Evolutionary conservation across 2,888 invertebrate genomes (phyloP), one percentile per base, ranked within the genome.

Genomic region (Drosophila ezoana): DNA sequence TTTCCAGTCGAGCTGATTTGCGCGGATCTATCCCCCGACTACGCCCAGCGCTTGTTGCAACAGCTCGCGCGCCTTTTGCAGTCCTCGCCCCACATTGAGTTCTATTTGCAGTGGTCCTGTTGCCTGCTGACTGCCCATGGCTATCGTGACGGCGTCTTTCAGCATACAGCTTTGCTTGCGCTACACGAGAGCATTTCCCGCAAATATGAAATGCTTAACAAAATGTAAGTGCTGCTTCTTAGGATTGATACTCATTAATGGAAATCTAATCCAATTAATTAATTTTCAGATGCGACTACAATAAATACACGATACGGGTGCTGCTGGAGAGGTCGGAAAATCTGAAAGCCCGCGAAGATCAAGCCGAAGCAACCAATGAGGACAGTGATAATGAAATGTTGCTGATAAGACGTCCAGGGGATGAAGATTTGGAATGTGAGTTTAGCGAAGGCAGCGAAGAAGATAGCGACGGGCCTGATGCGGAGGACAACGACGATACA

Each of bases 81-180:
- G 79, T 93, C 93, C 35, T 96, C 97, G 1, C 93, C 94, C 0
- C 98, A 99, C 89, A 90, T 99, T 43, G 97, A 99, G 88, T 98
- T 97, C 90, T 97, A 99, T 90, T 93, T 98, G 38, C 92, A 94
- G 45, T 98, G 98, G 98, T 93, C 95, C 40, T 94, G 95, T 79
- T 92, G 93, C 14, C 91, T 98, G 3, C 91, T 98, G 38, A 95
- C 94, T 0, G 91, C 92, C 37, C 95, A 95, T 89, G 95, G 95
- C 9, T 93, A 94, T 91, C 94, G 69, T 91, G 93, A 90, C 76
- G 93, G 73, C 91, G 94, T 85, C 92, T 95, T 89, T 93, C 95
- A 69, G 93, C 95, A 92, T 94, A 95, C 40, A 23, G 94, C 94
- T 1, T 91, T 98, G 10, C 91, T 97, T 54, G 93, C 95, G 0